Conservation (phyloP, 30 jellyfish, hydroid and myxozoan genomes). For the Turritopsis dohrnii region DNA sequence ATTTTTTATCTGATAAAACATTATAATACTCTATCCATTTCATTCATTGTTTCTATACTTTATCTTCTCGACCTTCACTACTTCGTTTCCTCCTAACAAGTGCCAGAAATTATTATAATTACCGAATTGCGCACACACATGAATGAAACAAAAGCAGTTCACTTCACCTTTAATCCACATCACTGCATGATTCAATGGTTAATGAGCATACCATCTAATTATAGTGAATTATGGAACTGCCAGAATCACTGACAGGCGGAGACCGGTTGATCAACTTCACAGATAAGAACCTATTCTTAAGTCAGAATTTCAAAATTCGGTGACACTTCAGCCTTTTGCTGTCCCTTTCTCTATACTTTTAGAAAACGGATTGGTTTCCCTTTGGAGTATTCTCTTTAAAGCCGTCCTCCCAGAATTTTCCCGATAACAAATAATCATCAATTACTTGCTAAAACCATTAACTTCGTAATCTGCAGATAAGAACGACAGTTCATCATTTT, state of each 20-base stretch:
- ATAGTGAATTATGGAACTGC: not conserved
- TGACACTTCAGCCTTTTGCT: not conserved
- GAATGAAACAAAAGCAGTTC: too few relatives aligned
- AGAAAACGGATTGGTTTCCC: not conserved
- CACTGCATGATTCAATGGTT: not conserved
- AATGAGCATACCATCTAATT: not conserved
- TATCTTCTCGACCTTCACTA: too few relatives aligned
- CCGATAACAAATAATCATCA: not conserved
- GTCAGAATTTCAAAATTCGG: not conserved
- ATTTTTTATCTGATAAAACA: not conserved
- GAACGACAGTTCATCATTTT: not conserved
- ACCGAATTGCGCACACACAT: too few relatives aligned
- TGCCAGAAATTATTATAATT: too few relatives aligned
- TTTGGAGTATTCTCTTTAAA: not conserved
- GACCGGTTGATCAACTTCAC: not conserved
- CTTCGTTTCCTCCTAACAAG: too few relatives aligned
- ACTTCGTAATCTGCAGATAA: not conserved
- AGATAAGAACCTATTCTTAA: not conserved
- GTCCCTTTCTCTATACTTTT: not conserved
- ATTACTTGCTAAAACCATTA: not conserved
- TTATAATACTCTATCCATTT: not conserved
- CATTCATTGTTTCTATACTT: not conserved
- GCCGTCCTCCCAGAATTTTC: not conserved
- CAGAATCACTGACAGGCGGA: not conserved
- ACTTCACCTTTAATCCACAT: not conserved